Conservation (phyloP, 2,888 invertebrate species). For the Nomada flava region DNA sequence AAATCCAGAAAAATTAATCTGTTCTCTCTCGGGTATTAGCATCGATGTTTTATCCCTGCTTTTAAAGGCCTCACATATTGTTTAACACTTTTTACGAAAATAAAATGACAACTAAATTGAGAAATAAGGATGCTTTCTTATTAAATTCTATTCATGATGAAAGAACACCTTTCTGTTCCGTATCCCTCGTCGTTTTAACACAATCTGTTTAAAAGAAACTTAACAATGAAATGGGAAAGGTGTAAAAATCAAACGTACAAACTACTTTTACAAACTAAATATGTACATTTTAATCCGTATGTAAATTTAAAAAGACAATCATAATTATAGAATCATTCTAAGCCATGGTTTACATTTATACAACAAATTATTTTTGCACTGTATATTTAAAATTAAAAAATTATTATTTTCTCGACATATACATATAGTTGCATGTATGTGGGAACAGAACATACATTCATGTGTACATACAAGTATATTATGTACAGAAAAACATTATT, state of each 20-base stretch:
- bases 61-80: slow-evolving; percentile 36
- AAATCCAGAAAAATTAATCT: slow-evolving; percentile 37
- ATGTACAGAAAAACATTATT: slow-evolving; percentile 61
- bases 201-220: slow-evolving; percentile 16
- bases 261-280: slow-evolving; percentile 57
- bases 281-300: slow-evolving; percentile 65
- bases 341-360: slow-evolving; percentile 52
- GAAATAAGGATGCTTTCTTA: slow-evolving; percentile 19
- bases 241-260: slow-evolving; percentile 48
- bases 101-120: slow-evolving; percentile 11
- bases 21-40: slow-evolving; percentile 23
- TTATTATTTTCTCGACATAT: slow-evolving; percentile 48
- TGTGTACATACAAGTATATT: slow-evolving; percentile 60
- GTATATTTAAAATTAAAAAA: slow-evolving; percentile 60
- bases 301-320: slow-evolving; percentile 57
- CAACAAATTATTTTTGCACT: slow-evolving; percentile 45
- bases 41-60: slow-evolving; percentile 27
- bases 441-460: slow-evolving; percentile 52
- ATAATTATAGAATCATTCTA: slow-evolving; percentile 61
- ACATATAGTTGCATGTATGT: slow-evolving; percentile 56
- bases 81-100: slow-evolving; percentile 32
- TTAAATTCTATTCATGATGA: slow-evolving; percentile 11
- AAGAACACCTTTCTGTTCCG: not conserved
- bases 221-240: slow-evolving; percentile 39
- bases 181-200: slow-evolving; percentile 8